A percentile compares a stretch with the other conserved stretches of the same genome.
These are phyloP conservation scores for Sceloporus tristichus DNA, from an alignment of 2,113 vertebrate genomes.

Conservation along the genomic window DNA sequence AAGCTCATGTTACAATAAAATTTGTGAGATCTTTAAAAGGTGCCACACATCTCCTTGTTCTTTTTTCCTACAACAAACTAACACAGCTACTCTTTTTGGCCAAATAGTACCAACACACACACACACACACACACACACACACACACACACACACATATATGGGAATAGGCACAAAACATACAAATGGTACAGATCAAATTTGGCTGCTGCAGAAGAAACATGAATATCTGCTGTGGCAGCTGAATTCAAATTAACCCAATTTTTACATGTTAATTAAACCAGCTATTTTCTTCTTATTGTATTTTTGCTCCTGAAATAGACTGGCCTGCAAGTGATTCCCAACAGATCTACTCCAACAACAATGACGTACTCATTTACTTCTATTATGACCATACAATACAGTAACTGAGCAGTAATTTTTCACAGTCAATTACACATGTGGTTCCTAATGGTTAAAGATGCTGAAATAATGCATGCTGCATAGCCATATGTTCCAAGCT, in stretches of 20 bases:
- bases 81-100: background rate
- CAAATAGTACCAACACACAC: conserved; percentile 15
- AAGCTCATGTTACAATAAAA: background rate
- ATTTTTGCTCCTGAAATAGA: conserved; percentile 90
- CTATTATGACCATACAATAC: conserved; percentile 95
- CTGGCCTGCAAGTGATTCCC: conserved; percentile 90
- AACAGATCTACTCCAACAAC: conserved; percentile 93
- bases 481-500: conserved; percentile 90
- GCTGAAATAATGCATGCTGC: conserved; percentile 91
- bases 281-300: conserved; percentile 91
- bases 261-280: conserved; percentile 90
- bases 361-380: conserved; percentile 95
- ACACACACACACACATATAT: conserved; percentile 54
- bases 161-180: conserved; percentile 68
- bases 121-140: background rate
- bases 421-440: conserved; percentile 94
- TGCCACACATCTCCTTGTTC: background rate
- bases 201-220: conserved; percentile 72
- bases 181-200: conserved; percentile 67
- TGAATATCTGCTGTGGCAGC: conserved; percentile 82
- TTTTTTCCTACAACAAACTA: conserved; percentile 8
- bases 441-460: conserved; percentile 90
- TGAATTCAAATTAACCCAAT: conserved; percentile 88
- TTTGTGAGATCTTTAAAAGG: background rate
- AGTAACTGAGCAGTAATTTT: conserved; percentile 95